These are phyloP conservation scores for Phrynosoma platyrhinos DNA, from an alignment of 2,113 vertebrate genomes.

Conservation along the genomic window DNA sequence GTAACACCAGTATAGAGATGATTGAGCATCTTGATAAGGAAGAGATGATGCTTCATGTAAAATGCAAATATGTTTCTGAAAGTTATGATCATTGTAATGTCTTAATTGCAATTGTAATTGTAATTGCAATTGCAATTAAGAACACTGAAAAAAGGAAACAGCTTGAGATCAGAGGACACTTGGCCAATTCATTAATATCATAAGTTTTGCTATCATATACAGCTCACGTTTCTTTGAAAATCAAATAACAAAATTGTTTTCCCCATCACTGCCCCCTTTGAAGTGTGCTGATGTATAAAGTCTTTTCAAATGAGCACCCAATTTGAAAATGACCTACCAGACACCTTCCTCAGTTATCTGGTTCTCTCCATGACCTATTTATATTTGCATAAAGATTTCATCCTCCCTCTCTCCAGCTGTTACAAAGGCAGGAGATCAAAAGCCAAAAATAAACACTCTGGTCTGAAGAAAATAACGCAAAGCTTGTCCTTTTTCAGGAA, in stretches of 20 bases:
- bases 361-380: background rate
- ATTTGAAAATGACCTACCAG: conserved; percentile 22
- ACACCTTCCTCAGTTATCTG: conserved; percentile 10
- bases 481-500: background rate
- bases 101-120: no score
- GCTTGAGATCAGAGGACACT: background rate
- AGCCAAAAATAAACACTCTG: background rate
- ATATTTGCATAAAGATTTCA: conserved; percentile 18
- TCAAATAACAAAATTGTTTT: background rate
- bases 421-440: conserved; percentile 6
- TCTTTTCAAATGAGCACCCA: background rate
- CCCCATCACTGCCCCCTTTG: background rate
- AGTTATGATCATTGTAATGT: background rate
- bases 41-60: background rate
- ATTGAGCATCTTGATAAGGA: background rate
- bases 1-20: background rate
- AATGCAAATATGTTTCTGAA: background rate
- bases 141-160: background rate
- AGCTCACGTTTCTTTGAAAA: conserved; percentile 10
- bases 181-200: background rate
- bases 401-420: background rate
- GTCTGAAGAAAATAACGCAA: background rate
- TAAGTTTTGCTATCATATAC: background rate
- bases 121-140: background rate
- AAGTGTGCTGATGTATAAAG: conserved; percentile 5